Evolutionary conservation across 2,888 invertebrate genomes (phyloP).

Genomic region (Portevinia maculata): DNA sequence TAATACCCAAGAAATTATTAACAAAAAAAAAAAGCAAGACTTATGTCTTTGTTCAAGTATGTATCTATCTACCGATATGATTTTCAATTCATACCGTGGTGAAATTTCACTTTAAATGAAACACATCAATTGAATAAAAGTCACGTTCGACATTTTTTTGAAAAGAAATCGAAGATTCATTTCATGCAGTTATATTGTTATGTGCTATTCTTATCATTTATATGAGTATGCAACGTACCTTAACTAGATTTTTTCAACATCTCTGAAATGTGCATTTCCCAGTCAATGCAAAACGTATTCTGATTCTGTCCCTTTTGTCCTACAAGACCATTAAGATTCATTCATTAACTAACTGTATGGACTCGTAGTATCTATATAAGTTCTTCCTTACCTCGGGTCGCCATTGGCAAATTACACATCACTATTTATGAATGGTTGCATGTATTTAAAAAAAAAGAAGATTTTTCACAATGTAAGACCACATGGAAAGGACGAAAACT

Average conservation of each 20-base stretch:
- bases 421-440: conserved; percentile 12
- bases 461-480: not conserved
- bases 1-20: too few relatives aligned
- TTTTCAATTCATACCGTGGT: not conserved
- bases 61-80: not conserved
- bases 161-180: not conserved
- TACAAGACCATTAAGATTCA: conserved; percentile 33
- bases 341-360: conserved; percentile 36
- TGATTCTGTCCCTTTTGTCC: conserved; percentile 3
- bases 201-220: conserved; percentile 7
- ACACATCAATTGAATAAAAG: not conserved
- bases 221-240: not conserved
- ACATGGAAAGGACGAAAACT: not conserved
- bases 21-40: too few relatives aligned
- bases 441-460: too few relatives aligned
- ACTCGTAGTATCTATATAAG: not conserved
- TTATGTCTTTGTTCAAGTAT: too few relatives aligned
- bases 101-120: not conserved
- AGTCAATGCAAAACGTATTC: conserved; percentile 4
- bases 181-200: conserved; percentile 21
- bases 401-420: conserved; percentile 35
- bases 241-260: conserved; percentile 5
- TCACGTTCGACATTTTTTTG: conserved; percentile 30
- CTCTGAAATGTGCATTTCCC: not conserved
- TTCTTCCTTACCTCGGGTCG: conserved; percentile 16